Conservation (phyloP, 2,888 invertebrate genomes). For the Coecobrya sp. region DNA sequence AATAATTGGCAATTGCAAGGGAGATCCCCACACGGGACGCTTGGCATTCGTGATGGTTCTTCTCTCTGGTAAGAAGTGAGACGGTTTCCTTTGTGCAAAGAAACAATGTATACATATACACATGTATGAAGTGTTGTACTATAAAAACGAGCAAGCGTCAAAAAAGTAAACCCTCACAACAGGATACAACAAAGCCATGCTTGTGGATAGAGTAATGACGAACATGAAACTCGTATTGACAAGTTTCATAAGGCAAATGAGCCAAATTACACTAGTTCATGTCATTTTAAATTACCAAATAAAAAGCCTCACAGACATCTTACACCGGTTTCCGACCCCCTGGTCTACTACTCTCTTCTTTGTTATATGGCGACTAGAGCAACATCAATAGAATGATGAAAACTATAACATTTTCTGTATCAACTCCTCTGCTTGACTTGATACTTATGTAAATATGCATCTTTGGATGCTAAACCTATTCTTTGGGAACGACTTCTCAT, state of each 20-base stretch:
- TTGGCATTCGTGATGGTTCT: not conserved
- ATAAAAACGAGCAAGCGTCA: conserved; percentile 62
- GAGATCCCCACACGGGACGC: conserved; percentile 41
- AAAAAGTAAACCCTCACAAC: conserved; percentile 78
- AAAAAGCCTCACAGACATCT: conserved; percentile 78
- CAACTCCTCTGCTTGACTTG: not conserved
- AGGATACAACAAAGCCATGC: conserved; percentile 61
- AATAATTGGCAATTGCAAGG: conserved; percentile 36
- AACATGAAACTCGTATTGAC: conserved; percentile 81
- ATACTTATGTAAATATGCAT: conserved; percentile 3
- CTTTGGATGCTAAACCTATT: not conserved
- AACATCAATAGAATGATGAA: not conserved
- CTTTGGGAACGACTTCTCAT: not conserved
- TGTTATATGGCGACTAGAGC: not conserved
- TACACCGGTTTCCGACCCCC: conserved; percentile 83
- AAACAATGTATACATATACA: conserved; percentile 40
- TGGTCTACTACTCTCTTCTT: conserved; percentile 57
- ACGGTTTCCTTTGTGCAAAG: conserved; percentile 59
- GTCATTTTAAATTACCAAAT: conserved; percentile 82
- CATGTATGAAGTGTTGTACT: conserved; percentile 16
- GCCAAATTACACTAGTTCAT: conserved; percentile 83
- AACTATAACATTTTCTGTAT: not conserved
- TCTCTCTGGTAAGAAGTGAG: not conserved
- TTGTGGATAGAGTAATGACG: conserved; percentile 74
- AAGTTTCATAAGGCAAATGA: conserved; percentile 80